Percentiles rank a stretch among this genome's conserved stretches.
Conservation (phyloP, 2,113 vertebrate genomes). For the Argyrosomus japonicus region DNA sequence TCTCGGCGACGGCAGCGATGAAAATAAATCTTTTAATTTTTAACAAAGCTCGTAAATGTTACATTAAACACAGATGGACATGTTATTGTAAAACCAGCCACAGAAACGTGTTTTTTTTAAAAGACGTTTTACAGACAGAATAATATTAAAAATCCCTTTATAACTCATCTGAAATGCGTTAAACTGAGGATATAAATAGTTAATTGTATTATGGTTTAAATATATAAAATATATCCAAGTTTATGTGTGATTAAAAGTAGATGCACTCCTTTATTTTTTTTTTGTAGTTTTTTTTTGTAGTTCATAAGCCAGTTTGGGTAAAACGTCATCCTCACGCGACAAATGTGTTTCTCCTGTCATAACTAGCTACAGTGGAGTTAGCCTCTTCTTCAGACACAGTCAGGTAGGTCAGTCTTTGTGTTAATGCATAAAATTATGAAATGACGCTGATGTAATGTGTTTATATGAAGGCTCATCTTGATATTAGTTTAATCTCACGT, state of each 20-base stretch:
- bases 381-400: background rate
- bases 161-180: background rate
- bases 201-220: background rate
- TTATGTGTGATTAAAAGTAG: background rate
- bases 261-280: background rate
- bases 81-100: background rate
- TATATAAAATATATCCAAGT: background rate
- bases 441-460: background rate
- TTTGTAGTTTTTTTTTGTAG: background rate
- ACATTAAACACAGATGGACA: background rate
- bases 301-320: background rate
- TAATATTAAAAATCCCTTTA: background rate
- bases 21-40: background rate
- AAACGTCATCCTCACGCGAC: slow-evolving; percentile 70
- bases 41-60: background rate
- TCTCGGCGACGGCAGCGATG: background rate
- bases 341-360: slow-evolving; percentile 3
- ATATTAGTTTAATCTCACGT: background rate
- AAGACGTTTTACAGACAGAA: background rate
- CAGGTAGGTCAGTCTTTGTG: slow-evolving; percentile 47
- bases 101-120: background rate
- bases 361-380: background rate
- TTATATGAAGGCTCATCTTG: background rate
- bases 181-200: background rate
- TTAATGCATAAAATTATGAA: background rate